A percentile compares a stretch with the other conserved stretches of the same genome.
Evolutionary conservation across 2,113 vertebrate species (phyloP).

Genomic region (Sciurus niger): DNA sequence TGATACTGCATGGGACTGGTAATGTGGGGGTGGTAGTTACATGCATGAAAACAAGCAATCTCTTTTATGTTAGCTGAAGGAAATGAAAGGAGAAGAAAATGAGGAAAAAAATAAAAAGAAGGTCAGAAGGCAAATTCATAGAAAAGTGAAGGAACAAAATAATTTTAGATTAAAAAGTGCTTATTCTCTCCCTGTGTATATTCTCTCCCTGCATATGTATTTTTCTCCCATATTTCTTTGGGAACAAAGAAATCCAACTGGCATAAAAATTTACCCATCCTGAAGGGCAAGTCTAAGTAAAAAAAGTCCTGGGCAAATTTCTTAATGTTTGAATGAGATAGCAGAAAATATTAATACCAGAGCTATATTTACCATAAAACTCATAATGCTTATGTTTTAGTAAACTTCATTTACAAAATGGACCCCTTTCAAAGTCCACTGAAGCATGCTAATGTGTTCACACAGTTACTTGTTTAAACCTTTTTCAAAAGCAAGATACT

Average conservation of each 20-base stretch:
- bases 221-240: background rate
- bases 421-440: background rate
- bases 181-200: background rate
- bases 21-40: rapidly evolving
- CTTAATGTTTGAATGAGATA: background rate
- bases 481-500: background rate
- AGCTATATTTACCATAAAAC: background rate
- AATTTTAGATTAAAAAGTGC: background rate
- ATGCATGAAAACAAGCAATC: background rate
- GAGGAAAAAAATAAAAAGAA: background rate
- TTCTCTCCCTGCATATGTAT: background rate
- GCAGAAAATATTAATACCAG: background rate
- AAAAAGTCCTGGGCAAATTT: background rate
- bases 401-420: background rate
- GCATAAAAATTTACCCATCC: background rate
- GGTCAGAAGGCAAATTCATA: background rate
- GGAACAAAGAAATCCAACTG: background rate
- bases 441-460: too few relatives aligned
- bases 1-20: rapidly evolving
- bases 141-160: background rate
- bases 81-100: background rate
- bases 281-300: background rate
- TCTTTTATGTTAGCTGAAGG: background rate
- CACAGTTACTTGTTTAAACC: background rate
- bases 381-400: background rate